Percentiles rank a stretch among this genome's conserved stretches.
These are phyloP conservation scores for Olivierus martensii DNA, from an alignment of 1,140 invertebrate species.

Conservation along the genomic window DNA sequence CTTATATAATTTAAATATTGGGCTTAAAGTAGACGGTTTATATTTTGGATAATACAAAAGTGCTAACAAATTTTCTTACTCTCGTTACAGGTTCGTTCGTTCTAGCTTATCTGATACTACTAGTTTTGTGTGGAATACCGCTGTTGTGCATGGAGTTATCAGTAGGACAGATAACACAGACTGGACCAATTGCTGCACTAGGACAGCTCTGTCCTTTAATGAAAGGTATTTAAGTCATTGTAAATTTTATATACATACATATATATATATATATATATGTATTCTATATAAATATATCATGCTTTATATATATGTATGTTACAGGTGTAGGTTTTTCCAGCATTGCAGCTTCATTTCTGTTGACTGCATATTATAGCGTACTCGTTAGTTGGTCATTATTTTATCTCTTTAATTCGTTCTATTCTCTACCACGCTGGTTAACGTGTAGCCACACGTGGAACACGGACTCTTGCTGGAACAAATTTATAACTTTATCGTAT, in stretches of 20 bases:
- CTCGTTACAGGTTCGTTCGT: constrained; percentile 15
- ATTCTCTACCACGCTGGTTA: constrained; percentile 71
- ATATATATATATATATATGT: no score
- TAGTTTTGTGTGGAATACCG: constrained; percentile 11
- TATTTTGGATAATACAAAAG: no score
- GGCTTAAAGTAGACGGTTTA: no score
- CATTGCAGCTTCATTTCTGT: constrained; percentile 84
- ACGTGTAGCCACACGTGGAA: constrained; percentile 80
- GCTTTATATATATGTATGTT: no score
- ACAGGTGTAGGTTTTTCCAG: constrained; percentile 53
- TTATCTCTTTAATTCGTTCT: constrained; percentile 82
- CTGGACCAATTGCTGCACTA: constrained; percentile 32
- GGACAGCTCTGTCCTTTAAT: constrained; percentile 69
- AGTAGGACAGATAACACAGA: constrained; percentile 13
- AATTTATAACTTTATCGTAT: no score
- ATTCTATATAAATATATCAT: no score
- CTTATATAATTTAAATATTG: no score
- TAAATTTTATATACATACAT: no score
- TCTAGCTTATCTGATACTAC: constrained; percentile 11
- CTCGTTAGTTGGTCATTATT: constrained; percentile 90
- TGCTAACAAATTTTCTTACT: no score
- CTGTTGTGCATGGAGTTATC: constrained; percentile 17
- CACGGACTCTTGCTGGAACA: constrained; percentile 43
- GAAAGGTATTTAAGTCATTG: constrained; percentile 47
- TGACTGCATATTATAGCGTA: constrained; percentile 92